Percentiles rank a stretch among this genome's conserved stretches.
Evolutionary conservation across 2,888 invertebrate genomes (phyloP).

Genomic region (Pseudococcus viburni): DNA sequence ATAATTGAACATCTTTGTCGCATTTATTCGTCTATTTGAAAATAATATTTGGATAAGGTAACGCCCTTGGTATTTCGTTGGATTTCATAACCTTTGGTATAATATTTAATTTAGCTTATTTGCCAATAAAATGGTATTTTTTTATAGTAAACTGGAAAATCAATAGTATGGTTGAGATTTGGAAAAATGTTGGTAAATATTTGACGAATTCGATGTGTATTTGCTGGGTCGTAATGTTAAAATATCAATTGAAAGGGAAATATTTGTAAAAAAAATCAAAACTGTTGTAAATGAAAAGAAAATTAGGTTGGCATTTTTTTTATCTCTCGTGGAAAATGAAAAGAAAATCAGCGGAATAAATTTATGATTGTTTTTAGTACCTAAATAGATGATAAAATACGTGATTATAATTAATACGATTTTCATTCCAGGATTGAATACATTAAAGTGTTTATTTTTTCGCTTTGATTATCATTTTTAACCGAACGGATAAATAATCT

Average conservation of each 20-base stretch:
- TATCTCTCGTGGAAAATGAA: not conserved
- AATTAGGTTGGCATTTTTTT: not conserved
- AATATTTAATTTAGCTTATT: conserved; percentile 15
- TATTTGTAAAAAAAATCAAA: not conserved
- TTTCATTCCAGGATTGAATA: not conserved
- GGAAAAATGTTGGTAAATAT: conserved; percentile 26
- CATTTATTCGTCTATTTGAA: conserved; percentile 12
- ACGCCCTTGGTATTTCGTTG: conserved; percentile 22
- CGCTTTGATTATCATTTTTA: not conserved
- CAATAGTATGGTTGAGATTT: not conserved
- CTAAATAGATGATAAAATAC: not conserved
- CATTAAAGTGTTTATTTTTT: conserved; percentile 20
- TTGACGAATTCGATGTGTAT: not conserved
- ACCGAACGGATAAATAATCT: not conserved
- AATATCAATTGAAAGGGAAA: not conserved
- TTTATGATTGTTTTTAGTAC: not conserved
- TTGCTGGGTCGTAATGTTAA: not conserved
- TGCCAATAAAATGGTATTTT: conserved; percentile 10
- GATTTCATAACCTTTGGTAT: conserved; percentile 10
- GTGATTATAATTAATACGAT: not conserved
- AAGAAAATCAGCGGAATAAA: not conserved
- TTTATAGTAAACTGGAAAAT: not conserved
- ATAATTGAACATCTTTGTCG: conserved; percentile 41
- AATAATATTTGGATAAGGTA: conserved; percentile 17
- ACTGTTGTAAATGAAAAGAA: not conserved